Evolutionary conservation across 2,113 vertebrate species (phyloP).

Genomic region (Microtus richardsoni): DNA sequence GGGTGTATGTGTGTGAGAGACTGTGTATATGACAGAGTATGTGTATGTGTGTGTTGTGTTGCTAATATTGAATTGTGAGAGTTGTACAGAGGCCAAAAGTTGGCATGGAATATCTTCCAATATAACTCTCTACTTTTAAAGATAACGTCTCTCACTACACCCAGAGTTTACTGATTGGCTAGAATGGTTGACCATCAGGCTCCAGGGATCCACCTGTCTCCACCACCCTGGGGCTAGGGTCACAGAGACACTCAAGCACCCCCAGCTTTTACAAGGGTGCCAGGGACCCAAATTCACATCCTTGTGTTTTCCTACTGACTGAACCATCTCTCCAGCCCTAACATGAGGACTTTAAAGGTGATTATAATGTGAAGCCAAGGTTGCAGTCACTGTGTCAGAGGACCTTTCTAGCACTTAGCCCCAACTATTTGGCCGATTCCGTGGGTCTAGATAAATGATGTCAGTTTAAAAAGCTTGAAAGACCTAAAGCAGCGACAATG

Average conservation of each 20-base stretch:
- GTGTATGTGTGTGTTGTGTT: neutral
- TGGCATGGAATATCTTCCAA: neutral
- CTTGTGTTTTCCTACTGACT: neutral
- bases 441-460: neutral
- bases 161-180: neutral
- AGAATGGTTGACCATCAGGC: neutral
- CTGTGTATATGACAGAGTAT: neutral
- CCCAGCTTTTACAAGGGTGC: neutral
- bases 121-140: neutral
- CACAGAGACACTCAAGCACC: neutral
- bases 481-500: neutral
- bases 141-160: neutral
- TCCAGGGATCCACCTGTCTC: neutral
- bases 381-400: neutral
- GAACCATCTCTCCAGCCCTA: neutral
- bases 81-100: neutral
- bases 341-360: neutral
- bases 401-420: neutral
- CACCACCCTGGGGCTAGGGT: no score
- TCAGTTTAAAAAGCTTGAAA: neutral
- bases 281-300: neutral
- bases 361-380: neutral
- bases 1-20: neutral
- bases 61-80: neutral
- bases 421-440: conserved; percentile 18